These are phyloP conservation scores for Nebria salina DNA, from an alignment of 2,888 invertebrate species.

Conservation along the genomic window DNA sequence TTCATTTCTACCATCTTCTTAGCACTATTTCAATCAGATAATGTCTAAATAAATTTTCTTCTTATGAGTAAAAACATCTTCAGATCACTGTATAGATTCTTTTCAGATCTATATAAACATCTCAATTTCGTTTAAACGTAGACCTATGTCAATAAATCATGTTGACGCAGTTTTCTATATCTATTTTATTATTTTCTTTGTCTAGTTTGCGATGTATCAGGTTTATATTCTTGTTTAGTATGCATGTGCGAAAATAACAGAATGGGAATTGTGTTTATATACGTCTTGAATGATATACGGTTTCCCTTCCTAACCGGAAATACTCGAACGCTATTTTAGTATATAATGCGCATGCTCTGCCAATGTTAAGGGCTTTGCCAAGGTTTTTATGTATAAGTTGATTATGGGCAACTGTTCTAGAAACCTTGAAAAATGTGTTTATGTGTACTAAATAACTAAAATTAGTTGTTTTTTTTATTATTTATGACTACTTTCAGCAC, in stretches of 20 bases:
- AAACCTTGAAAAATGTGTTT: background rate
- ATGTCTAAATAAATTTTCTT: no score
- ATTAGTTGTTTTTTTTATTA: no score
- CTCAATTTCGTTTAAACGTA: no score
- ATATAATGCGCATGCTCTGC: background rate
- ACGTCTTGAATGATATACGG: background rate
- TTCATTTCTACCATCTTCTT: no score
- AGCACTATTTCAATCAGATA: no score
- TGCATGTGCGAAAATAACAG: background rate
- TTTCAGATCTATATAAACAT: no score
- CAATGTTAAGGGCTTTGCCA: background rate
- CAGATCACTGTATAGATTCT: no score
- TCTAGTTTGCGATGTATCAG: background rate
- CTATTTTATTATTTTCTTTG: background rate
- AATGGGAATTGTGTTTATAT: background rate
- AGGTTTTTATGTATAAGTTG: background rate
- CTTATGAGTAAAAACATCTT: no score
- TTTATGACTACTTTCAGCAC: no score
- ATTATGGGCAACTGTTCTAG: background rate
- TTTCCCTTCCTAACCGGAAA: background rate
- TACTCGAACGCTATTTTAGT: background rate
- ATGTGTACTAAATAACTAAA: no score
- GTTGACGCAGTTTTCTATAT: background rate
- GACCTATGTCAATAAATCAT: no score
- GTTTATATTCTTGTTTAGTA: background rate